These are phyloP conservation scores for Hyppa rectilinea DNA, from an alignment of 2,888 invertebrate genomes.

Conservation along the genomic window DNA sequence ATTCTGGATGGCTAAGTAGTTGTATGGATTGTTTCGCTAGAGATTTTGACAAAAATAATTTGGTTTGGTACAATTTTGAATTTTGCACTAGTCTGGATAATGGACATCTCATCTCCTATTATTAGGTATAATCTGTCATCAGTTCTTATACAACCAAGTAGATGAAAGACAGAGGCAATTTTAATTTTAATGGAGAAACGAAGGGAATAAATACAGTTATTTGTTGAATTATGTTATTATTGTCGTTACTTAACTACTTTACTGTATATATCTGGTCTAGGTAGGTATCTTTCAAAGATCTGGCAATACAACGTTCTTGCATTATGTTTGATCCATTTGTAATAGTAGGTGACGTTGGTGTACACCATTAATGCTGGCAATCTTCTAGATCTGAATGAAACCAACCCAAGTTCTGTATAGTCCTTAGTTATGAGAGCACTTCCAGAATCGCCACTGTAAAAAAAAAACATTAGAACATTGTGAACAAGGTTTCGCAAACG, in stretches of 20 bases:
- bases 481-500: no score
- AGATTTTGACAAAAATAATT: background rate
- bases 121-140: background rate
- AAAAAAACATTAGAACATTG: background rate
- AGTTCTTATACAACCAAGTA: background rate
- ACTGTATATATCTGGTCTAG: background rate
- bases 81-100: background rate
- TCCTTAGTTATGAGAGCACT: conserved; percentile 70
- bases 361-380: conserved; percentile 72
- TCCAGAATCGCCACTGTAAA: conserved; percentile 79
- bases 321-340: conserved; percentile 28
- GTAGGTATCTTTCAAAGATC: background rate
- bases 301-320: conserved; percentile 18
- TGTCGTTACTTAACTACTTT: background rate
- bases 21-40: background rate
- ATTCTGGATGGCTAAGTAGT: background rate
- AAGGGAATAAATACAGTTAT: no score
- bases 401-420: conserved; percentile 72
- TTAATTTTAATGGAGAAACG: background rate
- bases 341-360: conserved; percentile 71
- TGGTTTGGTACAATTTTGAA: background rate
- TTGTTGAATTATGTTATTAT: no score
- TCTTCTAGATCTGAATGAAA: conserved; percentile 69
- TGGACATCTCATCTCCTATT: background rate
- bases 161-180: background rate